Evolutionary conservation across 1,140 invertebrate species (phyloP).

Genomic region (Semibalanus balanoides): DNA sequence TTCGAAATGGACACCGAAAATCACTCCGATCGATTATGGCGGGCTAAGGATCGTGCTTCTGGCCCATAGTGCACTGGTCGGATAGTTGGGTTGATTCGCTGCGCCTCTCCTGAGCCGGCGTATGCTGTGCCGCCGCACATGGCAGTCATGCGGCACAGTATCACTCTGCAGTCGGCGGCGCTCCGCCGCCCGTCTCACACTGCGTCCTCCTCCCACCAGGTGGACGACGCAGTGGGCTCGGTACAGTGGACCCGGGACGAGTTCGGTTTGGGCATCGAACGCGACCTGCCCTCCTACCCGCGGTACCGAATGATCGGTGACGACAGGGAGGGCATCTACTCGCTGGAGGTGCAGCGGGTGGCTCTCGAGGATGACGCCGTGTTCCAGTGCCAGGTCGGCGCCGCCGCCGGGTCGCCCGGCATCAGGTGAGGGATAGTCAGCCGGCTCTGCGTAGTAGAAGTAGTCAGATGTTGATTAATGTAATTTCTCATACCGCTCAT

Average conservation of each 20-base stretch:
- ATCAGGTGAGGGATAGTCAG: slow-evolving; percentile 6
- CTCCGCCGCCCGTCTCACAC: neutral
- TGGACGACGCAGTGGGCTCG: slow-evolving; percentile 66
- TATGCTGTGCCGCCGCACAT: too few species aligned
- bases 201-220: slow-evolving; percentile 23
- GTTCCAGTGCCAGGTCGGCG: slow-evolving; percentile 72
- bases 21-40: too few species aligned
- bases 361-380: slow-evolving; percentile 76
- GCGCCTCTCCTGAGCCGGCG: too few species aligned
- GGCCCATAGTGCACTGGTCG: too few species aligned
- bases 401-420: slow-evolving; percentile 19
- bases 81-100: too few species aligned
- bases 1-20: too few species aligned
- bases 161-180: too few species aligned
- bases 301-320: slow-evolving; percentile 85
- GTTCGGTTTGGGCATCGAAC: slow-evolving; percentile 74
- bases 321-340: slow-evolving; percentile 63
- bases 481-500: too few species aligned
- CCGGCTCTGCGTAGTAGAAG: too few species aligned
- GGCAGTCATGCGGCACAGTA: too few species aligned
- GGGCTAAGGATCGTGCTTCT: too few species aligned
- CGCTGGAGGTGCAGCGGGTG: slow-evolving; percentile 67
- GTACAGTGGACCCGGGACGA: slow-evolving; percentile 91
- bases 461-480: too few species aligned
- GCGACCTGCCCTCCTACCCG: slow-evolving; percentile 74